Evolutionary conservation across 1,140 invertebrate species (phyloP), one percentile per base, ranked within the genome.

Genomic region (Manduca sexta): DNA sequence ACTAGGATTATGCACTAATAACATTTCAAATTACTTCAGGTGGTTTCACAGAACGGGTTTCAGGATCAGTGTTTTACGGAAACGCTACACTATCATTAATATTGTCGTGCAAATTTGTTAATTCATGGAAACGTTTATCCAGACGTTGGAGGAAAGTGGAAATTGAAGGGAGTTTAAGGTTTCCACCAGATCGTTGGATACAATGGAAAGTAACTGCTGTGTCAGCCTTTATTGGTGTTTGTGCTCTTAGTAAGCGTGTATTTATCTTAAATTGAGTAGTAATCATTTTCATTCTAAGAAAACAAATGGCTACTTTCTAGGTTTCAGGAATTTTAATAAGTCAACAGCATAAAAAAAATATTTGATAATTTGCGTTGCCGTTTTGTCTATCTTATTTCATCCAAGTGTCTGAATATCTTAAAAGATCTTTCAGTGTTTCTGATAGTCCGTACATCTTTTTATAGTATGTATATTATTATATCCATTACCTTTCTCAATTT

Each of bases 51-150:
- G 69, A 57, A 6, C 61, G 75, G 15, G 41, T 84, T 1, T 78
- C 80, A 2, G 80, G 77, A 5, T 52, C 66, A 12, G 69, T 84
- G 45, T 84, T 81, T 46, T 84, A 84, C 37, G 70, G 61, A 2
- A 84, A 84, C 33, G 68, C 62, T 5, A 39, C 80, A 4, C 18
- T 78, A 33, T 84, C 80, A 0, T 39, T 75, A 16, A 39, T 75
- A 6, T 30, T 79, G 0, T 71, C 57, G 1, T 72, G 68, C 63
- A 69, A 42, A 21, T 60, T 77, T 5, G 41, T 71, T 3, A 50
- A 48, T 6, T 54, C 56, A 2, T 84, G 77, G 77, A 46, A 64
- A 33, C 40, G 13, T 2, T 30, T 80, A 3, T 66, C 64, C 0
- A 12, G 14, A 10, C 48, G 45, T 18, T 81, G 77, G 80, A 11